These are phyloP conservation scores for Nasua narica DNA, from an alignment of 2,797 vertebrate species.

Conservation along the genomic window DNA sequence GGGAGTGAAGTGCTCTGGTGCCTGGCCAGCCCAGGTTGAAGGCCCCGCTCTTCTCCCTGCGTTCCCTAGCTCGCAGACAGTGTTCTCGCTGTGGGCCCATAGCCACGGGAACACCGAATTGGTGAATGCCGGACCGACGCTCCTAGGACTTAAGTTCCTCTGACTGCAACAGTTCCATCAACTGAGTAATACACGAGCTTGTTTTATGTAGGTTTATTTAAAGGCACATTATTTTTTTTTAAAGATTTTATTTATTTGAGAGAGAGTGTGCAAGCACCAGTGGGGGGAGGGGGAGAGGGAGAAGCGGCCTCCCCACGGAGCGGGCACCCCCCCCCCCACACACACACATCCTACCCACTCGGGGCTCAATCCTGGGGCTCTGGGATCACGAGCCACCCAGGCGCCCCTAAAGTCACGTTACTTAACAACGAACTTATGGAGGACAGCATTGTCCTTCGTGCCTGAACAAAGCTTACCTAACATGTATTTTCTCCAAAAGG, in stretches of 20 bases:
- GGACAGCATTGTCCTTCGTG: neutral
- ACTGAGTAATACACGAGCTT: neutral
- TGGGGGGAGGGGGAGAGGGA: too few species aligned
- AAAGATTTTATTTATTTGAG: too few species aligned
- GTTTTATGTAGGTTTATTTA: neutral
- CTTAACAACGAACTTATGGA: neutral
- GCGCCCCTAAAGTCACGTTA: neutral
- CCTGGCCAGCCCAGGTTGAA: neutral
- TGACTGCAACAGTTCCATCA: neutral
- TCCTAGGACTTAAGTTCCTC: neutral
- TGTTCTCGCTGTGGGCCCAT: neutral
- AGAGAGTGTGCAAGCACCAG: too few species aligned
- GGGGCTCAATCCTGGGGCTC: too few species aligned
- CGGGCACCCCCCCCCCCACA: too few species aligned
- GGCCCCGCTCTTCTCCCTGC: neutral
- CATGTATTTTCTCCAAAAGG: neutral
- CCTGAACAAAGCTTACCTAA: neutral
- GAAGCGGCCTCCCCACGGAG: too few species aligned
- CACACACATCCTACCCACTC: too few species aligned
- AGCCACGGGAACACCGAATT: rapidly evolving
- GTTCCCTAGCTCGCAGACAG: neutral
- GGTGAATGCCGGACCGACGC: neutral
- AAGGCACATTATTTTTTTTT: neutral
- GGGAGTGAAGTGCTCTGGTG: neutral
- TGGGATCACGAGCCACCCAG: too few species aligned